A percentile compares a stretch with the other conserved stretches of the same genome.
Conservation (phyloP, 2,113 vertebrate species). For the Colius striatus region DNA sequence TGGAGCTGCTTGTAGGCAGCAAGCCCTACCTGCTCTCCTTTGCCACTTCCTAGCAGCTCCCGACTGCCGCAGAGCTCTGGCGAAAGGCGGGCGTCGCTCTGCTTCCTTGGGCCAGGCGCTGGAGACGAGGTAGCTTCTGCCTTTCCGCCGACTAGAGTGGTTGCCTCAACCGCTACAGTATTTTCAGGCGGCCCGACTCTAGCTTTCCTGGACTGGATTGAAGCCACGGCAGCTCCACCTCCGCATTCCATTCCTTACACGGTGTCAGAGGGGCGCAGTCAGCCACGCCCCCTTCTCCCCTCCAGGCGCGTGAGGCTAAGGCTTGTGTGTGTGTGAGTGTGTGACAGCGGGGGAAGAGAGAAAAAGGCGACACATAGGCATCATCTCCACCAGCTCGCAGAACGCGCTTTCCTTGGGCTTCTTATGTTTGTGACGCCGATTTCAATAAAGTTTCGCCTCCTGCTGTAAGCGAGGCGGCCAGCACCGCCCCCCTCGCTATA, state of each 20-base stretch:
- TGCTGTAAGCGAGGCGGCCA: not conserved
- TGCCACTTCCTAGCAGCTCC: not conserved
- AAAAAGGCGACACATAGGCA: not conserved
- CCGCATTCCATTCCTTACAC: not conserved
- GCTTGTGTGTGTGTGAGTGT: not conserved
- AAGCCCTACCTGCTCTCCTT: not conserved
- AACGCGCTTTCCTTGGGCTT: too few species aligned
- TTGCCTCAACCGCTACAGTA: not conserved
- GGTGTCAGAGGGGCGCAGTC: not conserved
- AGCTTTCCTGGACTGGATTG: not conserved
- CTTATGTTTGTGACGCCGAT: slow-evolving; percentile 59
- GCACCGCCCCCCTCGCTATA: slow-evolving; percentile 76
- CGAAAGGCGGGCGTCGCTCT: not conserved
- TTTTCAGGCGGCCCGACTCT: not conserved
- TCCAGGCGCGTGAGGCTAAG: not conserved
- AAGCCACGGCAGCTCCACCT: not conserved
- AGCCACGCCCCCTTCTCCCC: not conserved
- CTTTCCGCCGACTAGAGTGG: not conserved
- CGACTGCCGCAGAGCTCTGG: not conserved
- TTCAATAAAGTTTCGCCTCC: slow-evolving; percentile 53
- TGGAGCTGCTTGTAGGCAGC: not conserved
- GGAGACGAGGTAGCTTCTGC: not conserved
- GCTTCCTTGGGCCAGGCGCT: not conserved
- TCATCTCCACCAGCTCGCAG: too few species aligned
- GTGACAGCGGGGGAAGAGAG: not conserved